These are phyloP conservation scores for Cheilinus undulatus DNA, from an alignment of 2,113 vertebrate genomes.

Conservation along the genomic window DNA sequence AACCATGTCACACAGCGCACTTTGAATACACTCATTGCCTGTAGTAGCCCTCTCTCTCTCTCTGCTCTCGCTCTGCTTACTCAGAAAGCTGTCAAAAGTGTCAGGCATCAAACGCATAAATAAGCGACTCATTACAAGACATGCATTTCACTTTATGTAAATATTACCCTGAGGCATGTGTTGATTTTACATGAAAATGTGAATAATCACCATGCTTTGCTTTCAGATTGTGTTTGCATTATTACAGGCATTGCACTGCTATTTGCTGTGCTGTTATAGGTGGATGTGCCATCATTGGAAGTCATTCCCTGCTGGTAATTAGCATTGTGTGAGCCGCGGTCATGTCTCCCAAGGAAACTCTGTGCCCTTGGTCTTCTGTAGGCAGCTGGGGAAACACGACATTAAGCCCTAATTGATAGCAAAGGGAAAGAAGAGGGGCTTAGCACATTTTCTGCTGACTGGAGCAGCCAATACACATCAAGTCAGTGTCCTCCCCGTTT, in stretches of 20 bases:
- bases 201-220: background rate
- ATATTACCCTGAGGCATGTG: slow-evolving; percentile 10
- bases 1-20: slow-evolving; percentile 12
- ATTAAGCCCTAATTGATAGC: slow-evolving; percentile 74
- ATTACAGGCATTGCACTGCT: slow-evolving; percentile 15
- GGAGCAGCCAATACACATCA: slow-evolving; percentile 53
- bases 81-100: slow-evolving; percentile 18
- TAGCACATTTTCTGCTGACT: slow-evolving; percentile 70
- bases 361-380: slow-evolving; percentile 54
- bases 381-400: slow-evolving; percentile 56
- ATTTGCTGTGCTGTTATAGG: slow-evolving; percentile 39
- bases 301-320: slow-evolving; percentile 58
- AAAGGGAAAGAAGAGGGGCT: slow-evolving; percentile 62
- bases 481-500: slow-evolving; percentile 26
- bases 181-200: background rate
- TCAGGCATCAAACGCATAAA: slow-evolving; percentile 24
- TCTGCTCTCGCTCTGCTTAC: slow-evolving; percentile 2
- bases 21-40: slow-evolving; percentile 14
- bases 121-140: background rate
- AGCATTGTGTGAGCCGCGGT: slow-evolving; percentile 56
- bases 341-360: slow-evolving; percentile 51
- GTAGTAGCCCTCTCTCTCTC: background rate
- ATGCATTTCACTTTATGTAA: slow-evolving; percentile 18
- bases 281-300: slow-evolving; percentile 29
- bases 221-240: background rate